These are phyloP conservation scores for Trachymyrmex cornetzi DNA, from an alignment of 1,140 invertebrate species.

Conservation along the genomic window DNA sequence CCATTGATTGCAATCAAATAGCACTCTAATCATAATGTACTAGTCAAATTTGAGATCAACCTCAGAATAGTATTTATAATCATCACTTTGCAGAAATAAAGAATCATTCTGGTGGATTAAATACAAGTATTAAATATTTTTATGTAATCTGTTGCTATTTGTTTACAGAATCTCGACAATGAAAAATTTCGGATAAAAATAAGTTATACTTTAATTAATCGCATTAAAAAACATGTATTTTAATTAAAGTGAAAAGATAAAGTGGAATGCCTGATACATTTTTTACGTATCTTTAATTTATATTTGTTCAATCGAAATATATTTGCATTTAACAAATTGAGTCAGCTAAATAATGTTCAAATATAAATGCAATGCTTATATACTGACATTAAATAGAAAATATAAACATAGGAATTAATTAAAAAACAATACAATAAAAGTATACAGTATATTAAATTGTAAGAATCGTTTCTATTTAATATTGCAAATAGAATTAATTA, in stretches of 20 bases:
- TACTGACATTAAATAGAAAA: conserved; percentile 10
- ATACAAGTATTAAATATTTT: conserved; percentile 32
- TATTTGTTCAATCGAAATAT: conserved; percentile 28
- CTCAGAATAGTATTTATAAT: conserved; percentile 37
- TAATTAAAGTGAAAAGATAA: conserved; percentile 39
- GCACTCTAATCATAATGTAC: conserved; percentile 45
- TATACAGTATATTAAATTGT: conserved; percentile 19
- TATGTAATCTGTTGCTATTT: conserved; percentile 59
- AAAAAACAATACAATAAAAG: conserved; percentile 42
- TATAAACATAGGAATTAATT: conserved; percentile 43
- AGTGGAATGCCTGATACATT: conserved; percentile 62
- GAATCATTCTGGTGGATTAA: neutral
- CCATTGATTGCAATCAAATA: conserved; percentile 65
- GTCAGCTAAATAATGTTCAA: conserved; percentile 10
- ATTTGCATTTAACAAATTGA: conserved; percentile 29
- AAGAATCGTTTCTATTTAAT: conserved; percentile 9
- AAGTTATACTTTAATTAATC: conserved; percentile 40
- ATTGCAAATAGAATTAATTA: conserved; percentile 29
- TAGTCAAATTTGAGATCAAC: conserved; percentile 64
- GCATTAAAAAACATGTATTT: conserved; percentile 38
- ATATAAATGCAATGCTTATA: conserved; percentile 37
- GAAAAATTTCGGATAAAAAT: conserved; percentile 44
- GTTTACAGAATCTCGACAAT: conserved; percentile 36
- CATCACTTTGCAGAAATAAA: conserved; percentile 10
- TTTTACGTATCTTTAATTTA: conserved; percentile 7